Percentiles rank a stretch among this genome's conserved stretches.
Conservation (phyloP, 1,140 invertebrate species). For the Lucilia sericata region DNA sequence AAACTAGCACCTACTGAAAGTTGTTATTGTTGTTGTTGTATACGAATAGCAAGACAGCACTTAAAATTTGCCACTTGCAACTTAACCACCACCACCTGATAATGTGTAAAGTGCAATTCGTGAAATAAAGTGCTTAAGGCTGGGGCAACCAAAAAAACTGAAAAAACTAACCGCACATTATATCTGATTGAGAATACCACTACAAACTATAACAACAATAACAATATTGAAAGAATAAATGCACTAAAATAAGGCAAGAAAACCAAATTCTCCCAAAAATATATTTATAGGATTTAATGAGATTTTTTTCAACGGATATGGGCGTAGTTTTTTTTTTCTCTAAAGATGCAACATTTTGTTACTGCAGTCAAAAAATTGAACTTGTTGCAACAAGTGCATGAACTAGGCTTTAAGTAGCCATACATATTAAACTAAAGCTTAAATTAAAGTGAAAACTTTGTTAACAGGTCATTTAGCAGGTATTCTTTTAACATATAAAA, state of each 20-base stretch:
- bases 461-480: neutral
- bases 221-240: neutral
- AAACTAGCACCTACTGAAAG: constrained; percentile 24
- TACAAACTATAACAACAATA: neutral
- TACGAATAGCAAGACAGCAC: constrained; percentile 11
- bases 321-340: neutral
- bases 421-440: neutral
- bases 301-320: constrained; percentile 34
- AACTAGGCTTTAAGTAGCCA: constrained; percentile 3
- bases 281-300: constrained; percentile 47
- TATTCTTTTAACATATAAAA: neutral
- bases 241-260: neutral
- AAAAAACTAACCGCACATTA: constrained; percentile 26
- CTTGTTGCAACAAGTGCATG: constrained; percentile 21
- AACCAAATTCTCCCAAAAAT: constrained; percentile 3
- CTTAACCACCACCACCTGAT: constrained; percentile 12
- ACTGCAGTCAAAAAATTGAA: constrained; percentile 12
- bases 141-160: neutral
- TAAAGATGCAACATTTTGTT: neutral
- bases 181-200: constrained; percentile 3
- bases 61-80: constrained; percentile 23
- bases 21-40: neutral
- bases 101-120: constrained; percentile 46
- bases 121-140: constrained; percentile 31
- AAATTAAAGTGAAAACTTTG: neutral